A percentile compares a stretch with the other conserved stretches of the same genome.
Conservation (phyloP, 2,113 vertebrate species). For the Tenebrosternarchus preto region DNA sequence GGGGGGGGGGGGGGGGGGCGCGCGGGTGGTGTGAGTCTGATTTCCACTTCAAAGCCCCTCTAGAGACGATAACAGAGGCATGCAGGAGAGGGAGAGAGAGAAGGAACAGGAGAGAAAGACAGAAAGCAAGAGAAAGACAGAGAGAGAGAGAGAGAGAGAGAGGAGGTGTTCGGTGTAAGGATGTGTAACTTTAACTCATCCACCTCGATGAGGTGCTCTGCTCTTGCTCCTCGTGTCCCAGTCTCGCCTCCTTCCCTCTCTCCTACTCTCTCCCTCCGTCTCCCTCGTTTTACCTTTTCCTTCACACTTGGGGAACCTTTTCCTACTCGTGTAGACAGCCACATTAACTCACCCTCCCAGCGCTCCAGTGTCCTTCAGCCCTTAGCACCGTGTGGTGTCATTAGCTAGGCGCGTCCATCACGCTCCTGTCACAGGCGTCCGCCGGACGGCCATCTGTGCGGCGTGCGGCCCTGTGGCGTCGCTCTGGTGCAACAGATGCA, state of each 20-base stretch:
- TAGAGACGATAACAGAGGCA: background rate
- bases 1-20: slow-evolving; percentile 1
- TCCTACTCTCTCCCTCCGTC: no score
- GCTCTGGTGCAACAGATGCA: slow-evolving; percentile 65
- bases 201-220: background rate
- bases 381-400: background rate
- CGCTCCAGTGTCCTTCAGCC: no score
- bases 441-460: slow-evolving; percentile 61
- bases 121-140: background rate
- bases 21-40: background rate
- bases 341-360: no score
- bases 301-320: no score
- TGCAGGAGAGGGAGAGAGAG: background rate
- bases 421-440: slow-evolving; percentile 36
- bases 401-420: slow-evolving; percentile 28
- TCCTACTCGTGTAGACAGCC: no score
- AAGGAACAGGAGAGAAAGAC: background rate
- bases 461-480: slow-evolving; percentile 48
- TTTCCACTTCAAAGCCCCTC: slow-evolving; percentile 12
- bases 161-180: background rate
- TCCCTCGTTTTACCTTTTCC: no score
- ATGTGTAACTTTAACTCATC: no score
- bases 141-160: background rate
- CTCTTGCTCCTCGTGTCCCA: no score
- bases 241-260: no score